Percentiles rank a stretch among this genome's conserved stretches.
Conservation (phyloP, 2,888 invertebrate genomes). For the Perdita meconis region DNA sequence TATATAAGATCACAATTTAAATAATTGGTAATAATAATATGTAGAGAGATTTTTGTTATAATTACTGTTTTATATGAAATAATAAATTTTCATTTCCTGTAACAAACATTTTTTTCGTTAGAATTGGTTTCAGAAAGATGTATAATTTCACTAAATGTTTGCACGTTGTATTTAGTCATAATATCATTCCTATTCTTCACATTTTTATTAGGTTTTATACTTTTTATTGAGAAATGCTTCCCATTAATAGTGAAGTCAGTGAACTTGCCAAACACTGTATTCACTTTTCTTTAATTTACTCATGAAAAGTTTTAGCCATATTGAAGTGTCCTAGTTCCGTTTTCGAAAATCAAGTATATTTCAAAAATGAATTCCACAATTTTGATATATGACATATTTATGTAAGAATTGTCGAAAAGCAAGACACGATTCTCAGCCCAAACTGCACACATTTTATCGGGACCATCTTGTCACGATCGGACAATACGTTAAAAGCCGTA, state of each 20-base stretch:
- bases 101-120: too few species aligned
- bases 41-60: too few species aligned
- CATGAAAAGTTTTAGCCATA: background rate
- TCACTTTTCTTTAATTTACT: background rate
- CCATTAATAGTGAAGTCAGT: background rate
- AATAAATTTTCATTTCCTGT: background rate
- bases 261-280: too few species aligned
- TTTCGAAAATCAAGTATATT: background rate
- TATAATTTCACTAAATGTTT: too few species aligned
- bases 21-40: too few species aligned
- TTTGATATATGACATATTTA: background rate
- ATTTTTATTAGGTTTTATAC: too few species aligned
- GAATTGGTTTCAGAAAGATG: too few species aligned
- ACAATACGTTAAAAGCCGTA: conserved; percentile 74
- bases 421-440: conserved; percentile 28
- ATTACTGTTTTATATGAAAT: background rate
- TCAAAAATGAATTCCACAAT: background rate
- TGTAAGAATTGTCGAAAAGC: background rate
- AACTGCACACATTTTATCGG: conserved; percentile 66
- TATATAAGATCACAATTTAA: too few species aligned
- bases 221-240: background rate
- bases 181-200: too few species aligned
- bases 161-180: too few species aligned
- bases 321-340: background rate
- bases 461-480: conserved; percentile 81